A percentile compares a stretch with the other conserved stretches of the same genome.
Conservation (phyloP, 2,113 vertebrate genomes). For the Ranitomeya variabilis region DNA sequence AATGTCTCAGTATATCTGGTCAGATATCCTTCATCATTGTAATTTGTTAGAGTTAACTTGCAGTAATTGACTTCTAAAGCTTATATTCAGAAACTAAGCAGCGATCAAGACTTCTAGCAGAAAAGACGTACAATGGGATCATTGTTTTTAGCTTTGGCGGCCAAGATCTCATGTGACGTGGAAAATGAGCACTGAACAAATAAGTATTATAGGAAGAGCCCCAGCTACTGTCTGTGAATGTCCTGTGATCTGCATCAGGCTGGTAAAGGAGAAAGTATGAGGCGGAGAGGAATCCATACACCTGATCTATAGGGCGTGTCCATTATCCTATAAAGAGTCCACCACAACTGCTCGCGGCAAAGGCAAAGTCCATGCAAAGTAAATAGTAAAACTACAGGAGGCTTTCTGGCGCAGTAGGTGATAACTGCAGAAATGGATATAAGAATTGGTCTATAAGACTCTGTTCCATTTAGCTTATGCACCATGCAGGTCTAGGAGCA, state of each 20-base stretch:
- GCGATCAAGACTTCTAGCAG: not conserved
- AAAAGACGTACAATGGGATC: not conserved
- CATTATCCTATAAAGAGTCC: not conserved
- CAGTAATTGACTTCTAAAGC: not conserved
- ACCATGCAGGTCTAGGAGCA: too few relatives aligned
- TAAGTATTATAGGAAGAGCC: not conserved
- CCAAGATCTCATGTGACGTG: not conserved
- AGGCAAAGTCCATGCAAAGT: not conserved
- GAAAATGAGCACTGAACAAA: not conserved
- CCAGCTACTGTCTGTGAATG: not conserved
- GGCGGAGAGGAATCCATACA: not conserved
- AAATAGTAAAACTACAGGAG: not conserved
- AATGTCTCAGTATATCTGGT: too few relatives aligned
- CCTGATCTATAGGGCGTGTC: not conserved
- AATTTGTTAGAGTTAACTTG: not conserved
- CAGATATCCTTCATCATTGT: too few relatives aligned
- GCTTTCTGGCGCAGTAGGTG: too few relatives aligned
- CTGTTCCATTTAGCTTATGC: too few relatives aligned
- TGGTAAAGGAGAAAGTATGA: not conserved
- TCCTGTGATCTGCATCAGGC: not conserved
- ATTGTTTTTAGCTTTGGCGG: slow-evolving; percentile 21
- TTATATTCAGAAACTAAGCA: too few relatives aligned
- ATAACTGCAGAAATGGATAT: too few relatives aligned
- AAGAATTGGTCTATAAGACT: too few relatives aligned
- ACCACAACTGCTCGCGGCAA: not conserved